These are phyloP conservation scores for Leptopilina myrica DNA, from an alignment of 2,888 invertebrate genomes.

Conservation along the genomic window DNA sequence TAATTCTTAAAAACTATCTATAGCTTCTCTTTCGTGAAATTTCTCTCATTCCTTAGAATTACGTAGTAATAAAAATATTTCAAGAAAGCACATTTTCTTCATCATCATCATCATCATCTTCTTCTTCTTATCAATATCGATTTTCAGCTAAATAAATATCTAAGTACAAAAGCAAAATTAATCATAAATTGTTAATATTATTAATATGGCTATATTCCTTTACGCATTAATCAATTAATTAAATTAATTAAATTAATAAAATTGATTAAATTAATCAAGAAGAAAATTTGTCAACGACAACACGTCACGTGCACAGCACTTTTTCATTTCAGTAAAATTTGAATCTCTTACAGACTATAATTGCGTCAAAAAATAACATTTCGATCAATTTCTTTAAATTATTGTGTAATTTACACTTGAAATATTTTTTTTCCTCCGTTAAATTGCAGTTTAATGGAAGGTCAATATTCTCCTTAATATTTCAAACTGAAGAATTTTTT, in stretches of 20 bases:
- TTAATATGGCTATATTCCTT: slow-evolving; percentile 49
- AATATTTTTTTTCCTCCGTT: no score
- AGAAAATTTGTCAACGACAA: not conserved
- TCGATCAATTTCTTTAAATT: no score
- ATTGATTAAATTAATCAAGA: not conserved
- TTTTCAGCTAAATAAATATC: slow-evolving; percentile 68
- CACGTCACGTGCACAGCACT: not conserved
- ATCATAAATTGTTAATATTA: slow-evolving; percentile 47
- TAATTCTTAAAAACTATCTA: slow-evolving; percentile 12
- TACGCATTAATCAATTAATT: no score
- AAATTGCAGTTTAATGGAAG: no score
- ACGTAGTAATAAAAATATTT: not conserved
- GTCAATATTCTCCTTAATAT: no score
- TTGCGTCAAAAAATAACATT: no score
- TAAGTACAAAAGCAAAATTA: slow-evolving; percentile 69
- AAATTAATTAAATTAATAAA: no score
- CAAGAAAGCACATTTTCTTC: not conserved
- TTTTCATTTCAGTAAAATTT: not conserved
- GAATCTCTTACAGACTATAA: no score
- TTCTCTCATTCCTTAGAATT: slow-evolving; percentile 23
- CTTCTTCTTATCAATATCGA: not conserved
- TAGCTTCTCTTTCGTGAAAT: slow-evolving; percentile 22
- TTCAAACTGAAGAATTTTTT: no score
- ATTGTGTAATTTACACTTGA: no score
- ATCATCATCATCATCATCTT: no score